A percentile compares a stretch with the other conserved stretches of the same genome.
Conservation (phyloP, 2,888 invertebrate genomes). For the Ochropacha duplaris region DNA sequence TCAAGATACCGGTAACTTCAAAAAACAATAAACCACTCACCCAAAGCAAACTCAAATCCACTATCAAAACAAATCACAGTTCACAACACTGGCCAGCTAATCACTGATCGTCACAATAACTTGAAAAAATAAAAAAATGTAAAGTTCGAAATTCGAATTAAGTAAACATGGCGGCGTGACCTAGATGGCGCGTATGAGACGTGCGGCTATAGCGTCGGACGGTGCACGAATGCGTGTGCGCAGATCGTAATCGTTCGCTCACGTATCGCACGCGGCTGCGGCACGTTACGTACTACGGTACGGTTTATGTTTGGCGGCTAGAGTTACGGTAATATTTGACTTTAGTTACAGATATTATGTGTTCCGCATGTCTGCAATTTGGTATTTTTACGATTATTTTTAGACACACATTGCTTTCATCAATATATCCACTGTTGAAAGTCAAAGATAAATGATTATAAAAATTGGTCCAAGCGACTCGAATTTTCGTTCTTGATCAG, state of each 20-base stretch:
- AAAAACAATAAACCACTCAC: slow-evolving; percentile 6
- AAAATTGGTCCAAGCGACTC: too few relatives aligned
- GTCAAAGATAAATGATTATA: too few relatives aligned
- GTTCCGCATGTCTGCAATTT: neutral
- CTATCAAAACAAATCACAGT: neutral
- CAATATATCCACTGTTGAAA: too few relatives aligned
- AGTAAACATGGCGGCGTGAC: slow-evolving; percentile 32
- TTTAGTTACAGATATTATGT: slow-evolving; percentile 9
- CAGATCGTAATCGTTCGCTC: slow-evolving; percentile 39
- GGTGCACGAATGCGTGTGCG: slow-evolving; percentile 60
- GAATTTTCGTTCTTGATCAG: too few relatives aligned
- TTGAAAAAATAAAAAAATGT: slow-evolving; percentile 21
- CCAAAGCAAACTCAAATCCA: slow-evolving; percentile 2
- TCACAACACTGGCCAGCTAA: slow-evolving; percentile 5
- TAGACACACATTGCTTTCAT: too few relatives aligned
- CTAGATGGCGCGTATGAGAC: slow-evolving; percentile 44
- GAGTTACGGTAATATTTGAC: slow-evolving; percentile 16
- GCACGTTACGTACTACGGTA: slow-evolving; percentile 62
- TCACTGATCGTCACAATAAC: slow-evolving; percentile 28
- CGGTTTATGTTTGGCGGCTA: slow-evolving; percentile 49
- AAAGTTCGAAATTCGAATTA: slow-evolving; percentile 48
- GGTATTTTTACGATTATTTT: neutral
- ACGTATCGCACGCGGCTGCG: slow-evolving; percentile 35
- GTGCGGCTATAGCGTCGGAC: slow-evolving; percentile 56
- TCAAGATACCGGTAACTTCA: neutral